These are phyloP conservation scores for Holothuria scabra DNA, from an alignment of 53 echinoderm and acorn worm genomes.

Conservation along the genomic window DNA sequence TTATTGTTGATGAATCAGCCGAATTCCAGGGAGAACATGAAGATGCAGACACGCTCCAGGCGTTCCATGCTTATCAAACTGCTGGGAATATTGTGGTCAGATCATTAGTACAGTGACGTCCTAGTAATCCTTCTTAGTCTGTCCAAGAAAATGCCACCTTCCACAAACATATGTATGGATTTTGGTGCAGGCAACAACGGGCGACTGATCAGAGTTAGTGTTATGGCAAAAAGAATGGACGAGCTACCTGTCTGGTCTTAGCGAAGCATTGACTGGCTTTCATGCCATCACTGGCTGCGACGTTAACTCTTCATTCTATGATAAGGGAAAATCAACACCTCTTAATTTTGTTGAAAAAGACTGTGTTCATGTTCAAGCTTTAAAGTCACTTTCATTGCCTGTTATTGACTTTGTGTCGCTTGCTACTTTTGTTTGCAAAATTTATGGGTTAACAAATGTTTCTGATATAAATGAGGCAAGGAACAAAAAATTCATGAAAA, in stretches of 20 bases:
- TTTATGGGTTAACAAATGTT: slow-evolving; percentile 29
- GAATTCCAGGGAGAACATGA: slow-evolving; percentile 44
- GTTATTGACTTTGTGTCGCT: neutral
- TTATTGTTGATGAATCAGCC: slow-evolving; percentile 30
- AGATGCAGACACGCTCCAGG: slow-evolving; percentile 51
- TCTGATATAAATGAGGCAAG: slow-evolving; percentile 47
- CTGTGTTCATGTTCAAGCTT: slow-evolving; percentile 11
- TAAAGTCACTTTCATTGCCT: slow-evolving; percentile 13
- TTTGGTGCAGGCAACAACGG: slow-evolving; percentile 58
- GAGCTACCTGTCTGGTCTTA: slow-evolving; percentile 37
- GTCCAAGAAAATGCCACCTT: slow-evolving; percentile 8
- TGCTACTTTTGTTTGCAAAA: slow-evolving; percentile 52
- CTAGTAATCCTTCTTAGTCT: neutral
- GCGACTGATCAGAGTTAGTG: slow-evolving; percentile 53
- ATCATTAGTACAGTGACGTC: slow-evolving; percentile 47
- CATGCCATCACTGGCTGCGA: slow-evolving; percentile 60
- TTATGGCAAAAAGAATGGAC: slow-evolving; percentile 43
- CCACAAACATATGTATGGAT: slow-evolving; percentile 35
- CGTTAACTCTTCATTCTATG: slow-evolving; percentile 65
- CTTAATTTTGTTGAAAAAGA: slow-evolving; percentile 32
- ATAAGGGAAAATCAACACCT: slow-evolving; percentile 51
- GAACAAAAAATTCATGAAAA: slow-evolving; percentile 40
- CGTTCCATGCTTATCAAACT: slow-evolving; percentile 40
- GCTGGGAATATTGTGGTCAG: slow-evolving; percentile 44
- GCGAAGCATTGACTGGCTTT: slow-evolving; percentile 47